These are phyloP conservation scores for Lordiphosa clarofinis DNA, from an alignment of 1,140 invertebrate genomes.

Conservation along the genomic window DNA sequence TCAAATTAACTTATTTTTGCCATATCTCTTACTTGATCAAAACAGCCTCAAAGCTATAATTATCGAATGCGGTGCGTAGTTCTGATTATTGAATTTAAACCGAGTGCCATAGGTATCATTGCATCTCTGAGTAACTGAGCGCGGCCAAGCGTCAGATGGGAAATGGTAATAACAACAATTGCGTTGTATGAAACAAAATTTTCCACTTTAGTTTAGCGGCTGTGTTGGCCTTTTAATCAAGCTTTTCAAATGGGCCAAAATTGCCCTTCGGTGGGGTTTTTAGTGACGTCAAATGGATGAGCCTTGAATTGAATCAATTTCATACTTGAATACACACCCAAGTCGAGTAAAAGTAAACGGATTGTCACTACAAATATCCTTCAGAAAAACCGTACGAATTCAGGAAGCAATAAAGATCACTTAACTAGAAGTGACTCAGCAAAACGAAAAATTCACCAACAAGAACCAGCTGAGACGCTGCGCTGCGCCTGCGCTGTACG, in stretches of 20 bases:
- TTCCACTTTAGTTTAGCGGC: conserved; percentile 23
- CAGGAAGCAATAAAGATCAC: conserved; percentile 12
- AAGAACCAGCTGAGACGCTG: conserved; percentile 5
- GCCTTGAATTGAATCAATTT: no score
- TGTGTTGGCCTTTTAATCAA: background rate
- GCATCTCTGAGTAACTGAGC: conserved; percentile 18
- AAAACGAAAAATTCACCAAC: conserved; percentile 40
- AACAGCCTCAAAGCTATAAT: conserved; percentile 25
- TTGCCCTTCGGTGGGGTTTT: conserved; percentile 2
- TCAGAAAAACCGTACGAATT: conserved; percentile 26
- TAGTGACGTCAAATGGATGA: background rate
- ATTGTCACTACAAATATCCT: conserved; percentile 27
- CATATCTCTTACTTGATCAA: conserved; percentile 11
- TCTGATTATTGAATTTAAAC: conserved; percentile 14
- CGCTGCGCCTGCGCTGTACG: conserved; percentile 13
- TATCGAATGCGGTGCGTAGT: conserved; percentile 28
- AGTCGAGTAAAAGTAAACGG: no score
- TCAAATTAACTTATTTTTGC: background rate
- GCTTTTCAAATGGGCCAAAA: background rate
- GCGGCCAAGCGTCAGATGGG: conserved; percentile 8
- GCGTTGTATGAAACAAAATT: conserved; percentile 48
- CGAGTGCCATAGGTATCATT: background rate
- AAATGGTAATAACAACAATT: conserved; percentile 37
- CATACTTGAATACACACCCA: no score
- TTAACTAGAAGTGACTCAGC: conserved; percentile 33